Evolutionary conservation across 2,113 vertebrate species (phyloP).

Genomic region (Trematomus loennbergii): DNA sequence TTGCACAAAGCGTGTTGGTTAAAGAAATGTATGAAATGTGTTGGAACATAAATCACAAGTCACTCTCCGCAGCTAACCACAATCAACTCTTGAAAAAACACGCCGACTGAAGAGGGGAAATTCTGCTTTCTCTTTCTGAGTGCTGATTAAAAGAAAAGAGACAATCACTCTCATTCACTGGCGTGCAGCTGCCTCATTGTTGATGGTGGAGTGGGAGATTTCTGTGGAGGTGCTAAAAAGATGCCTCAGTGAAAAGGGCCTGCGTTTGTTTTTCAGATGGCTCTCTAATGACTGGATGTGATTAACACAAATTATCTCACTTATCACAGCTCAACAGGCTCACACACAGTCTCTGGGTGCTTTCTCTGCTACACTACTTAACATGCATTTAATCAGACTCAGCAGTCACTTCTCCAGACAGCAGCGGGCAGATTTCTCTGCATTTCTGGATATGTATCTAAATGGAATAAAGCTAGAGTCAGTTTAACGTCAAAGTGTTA

Average conservation of each 20-base stretch:
- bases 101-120: conserved; percentile 52
- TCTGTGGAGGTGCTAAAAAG: conserved; percentile 81
- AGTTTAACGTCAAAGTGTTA: neutral
- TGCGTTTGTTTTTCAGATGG: conserved; percentile 80
- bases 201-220: conserved; percentile 62
- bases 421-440: neutral
- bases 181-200: conserved; percentile 89
- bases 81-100: conserved; percentile 52
- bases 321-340: conserved; percentile 87
- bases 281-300: conserved; percentile 86
- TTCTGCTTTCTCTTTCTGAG: conserved; percentile 45
- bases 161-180: conserved; percentile 83
- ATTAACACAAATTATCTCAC: conserved; percentile 94
- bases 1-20: conserved; percentile 26
- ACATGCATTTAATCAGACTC: conserved; percentile 45
- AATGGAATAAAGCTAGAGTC: neutral
- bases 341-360: conserved; percentile 74
- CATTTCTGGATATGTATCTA: neutral
- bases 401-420: conserved; percentile 4
- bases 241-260: conserved; percentile 79
- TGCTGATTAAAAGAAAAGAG: conserved; percentile 68
- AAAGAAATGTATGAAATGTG: conserved; percentile 30
- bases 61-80: conserved; percentile 30
- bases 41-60: conserved; percentile 47
- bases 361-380: conserved; percentile 41